Base-by-base conservation (phyloP, 2,113 vertebrate species). In the Oryzias javanicus region DNA sequence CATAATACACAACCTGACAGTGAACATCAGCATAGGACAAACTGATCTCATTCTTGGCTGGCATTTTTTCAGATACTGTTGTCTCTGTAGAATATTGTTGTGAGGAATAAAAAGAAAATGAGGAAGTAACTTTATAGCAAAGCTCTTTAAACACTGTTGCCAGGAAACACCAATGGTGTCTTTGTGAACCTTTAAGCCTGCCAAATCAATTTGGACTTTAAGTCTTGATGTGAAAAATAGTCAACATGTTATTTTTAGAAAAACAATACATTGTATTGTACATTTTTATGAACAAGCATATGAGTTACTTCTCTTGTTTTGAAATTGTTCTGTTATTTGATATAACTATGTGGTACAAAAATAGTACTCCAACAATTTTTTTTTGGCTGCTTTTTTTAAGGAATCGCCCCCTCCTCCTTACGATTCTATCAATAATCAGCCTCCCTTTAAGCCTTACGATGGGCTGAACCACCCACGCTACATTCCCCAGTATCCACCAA, bases 351-450 rank as follows among this genome's bases (percentile, higher is more conserved):
- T 10, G 8, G 8, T 35, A 47, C 44, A 60, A 20, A 22, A 54
- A 49, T 55, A 14, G 12, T 35, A 35, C 1, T 35, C 35, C 35
- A 3, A 3, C 35, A 1, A 35, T 35, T 8, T 12, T 12, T 35
- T 12, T 12, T 46, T 42, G 19, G 49, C 17, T 41, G 12, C 49
- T 0, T 59, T 1, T 20, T 18, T 14, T 15, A 58, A 90, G 90
- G 78, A 79, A 4, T 70, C 86, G 0, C 53, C 55, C 40, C 86
- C 88, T 62, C 87, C 88, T 50, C 89, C 89, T 20, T 90, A 85
- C 78, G 86, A 81, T 67, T 67, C 79, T 3, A 22, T 78, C 35
- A 69, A 82, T 29, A 49, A 73, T 4, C 74, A 71, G 70, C 85
- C 78, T 1, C 75, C 88, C 19, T 75, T 71, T 55, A 74, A 47